phyloP scores from a whole-genome alignment of 1,140 invertebrate species.

The Drosophila hydei region DNA sequence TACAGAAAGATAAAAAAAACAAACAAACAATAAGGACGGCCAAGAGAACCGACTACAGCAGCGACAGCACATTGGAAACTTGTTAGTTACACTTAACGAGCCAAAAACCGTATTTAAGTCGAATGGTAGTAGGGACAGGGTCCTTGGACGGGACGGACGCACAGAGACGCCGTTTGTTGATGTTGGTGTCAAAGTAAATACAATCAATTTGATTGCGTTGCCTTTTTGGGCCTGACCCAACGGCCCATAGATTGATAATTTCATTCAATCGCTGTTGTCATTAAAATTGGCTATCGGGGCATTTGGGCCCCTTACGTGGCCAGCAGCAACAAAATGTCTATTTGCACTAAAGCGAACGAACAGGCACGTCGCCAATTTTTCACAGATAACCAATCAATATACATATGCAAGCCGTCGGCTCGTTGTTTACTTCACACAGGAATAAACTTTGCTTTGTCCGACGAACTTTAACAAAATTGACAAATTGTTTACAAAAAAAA shows the following conservation, averaged over 20 bases:
- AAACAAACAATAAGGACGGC: slow-evolving; percentile 67
- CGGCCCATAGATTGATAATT: slow-evolving; percentile 74
- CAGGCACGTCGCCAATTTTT: slow-evolving; percentile 40
- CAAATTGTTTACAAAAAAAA: background rate
- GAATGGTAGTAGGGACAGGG: slow-evolving; percentile 45
- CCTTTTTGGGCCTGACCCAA: slow-evolving; percentile 55
- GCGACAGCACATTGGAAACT: slow-evolving; percentile 44
- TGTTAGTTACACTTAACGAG: slow-evolving; percentile 80
- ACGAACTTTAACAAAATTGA: slow-evolving; percentile 1
- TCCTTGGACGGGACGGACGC: slow-evolving; percentile 18
- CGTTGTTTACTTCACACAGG: slow-evolving; percentile 9
- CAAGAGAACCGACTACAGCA: slow-evolving; percentile 15
- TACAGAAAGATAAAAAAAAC: slow-evolving; percentile 28
- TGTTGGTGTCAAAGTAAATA: slow-evolving; percentile 78
- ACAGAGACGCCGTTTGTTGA: slow-evolving; percentile 29
- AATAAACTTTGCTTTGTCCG: background rate
- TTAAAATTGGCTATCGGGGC: slow-evolving; percentile 66
- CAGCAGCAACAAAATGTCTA: slow-evolving; percentile 53
- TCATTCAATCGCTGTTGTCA: slow-evolving; percentile 77
- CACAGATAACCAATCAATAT: slow-evolving; percentile 1
- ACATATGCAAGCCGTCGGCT: slow-evolving; percentile 16
- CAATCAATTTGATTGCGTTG: slow-evolving; percentile 78
- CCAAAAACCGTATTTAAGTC: slow-evolving; percentile 80
- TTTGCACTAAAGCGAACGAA: slow-evolving; percentile 55
- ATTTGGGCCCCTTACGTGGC: slow-evolving; percentile 8